Percentiles rank a stretch among this genome's conserved stretches.
phyloP scores from a whole-genome alignment of 1,140 invertebrate genomes.

The Belonocnema kinseyi region DNA sequence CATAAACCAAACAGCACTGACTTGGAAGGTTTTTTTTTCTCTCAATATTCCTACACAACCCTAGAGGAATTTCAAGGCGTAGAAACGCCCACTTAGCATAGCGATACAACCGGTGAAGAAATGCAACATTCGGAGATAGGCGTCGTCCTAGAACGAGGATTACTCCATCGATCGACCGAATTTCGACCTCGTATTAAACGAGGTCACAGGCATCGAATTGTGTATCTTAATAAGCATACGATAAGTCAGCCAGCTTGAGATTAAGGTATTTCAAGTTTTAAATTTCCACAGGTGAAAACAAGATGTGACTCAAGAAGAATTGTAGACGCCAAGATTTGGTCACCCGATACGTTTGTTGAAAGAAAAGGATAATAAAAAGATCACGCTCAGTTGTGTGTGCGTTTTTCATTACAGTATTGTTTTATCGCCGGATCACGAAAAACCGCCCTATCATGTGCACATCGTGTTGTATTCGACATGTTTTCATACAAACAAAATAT shows the following conservation, averaged over 20 bases:
- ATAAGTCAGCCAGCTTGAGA: slow-evolving; percentile 10
- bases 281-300: neutral
- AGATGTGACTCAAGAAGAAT: neutral
- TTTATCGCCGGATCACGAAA: neutral
- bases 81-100: slow-evolving; percentile 1
- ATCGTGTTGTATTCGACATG: neutral
- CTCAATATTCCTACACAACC: no score
- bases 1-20: neutral
- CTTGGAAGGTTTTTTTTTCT: no score
- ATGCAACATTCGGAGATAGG: slow-evolving; percentile 40
- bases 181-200: slow-evolving; percentile 52
- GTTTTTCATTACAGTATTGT: neutral
- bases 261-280: neutral
- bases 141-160: slow-evolving; percentile 49
- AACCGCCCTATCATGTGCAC: slow-evolving; percentile 24
- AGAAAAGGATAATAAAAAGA: neutral
- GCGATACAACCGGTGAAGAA: slow-evolving; percentile 6
- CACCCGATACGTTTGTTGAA: neutral
- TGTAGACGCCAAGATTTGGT: neutral
- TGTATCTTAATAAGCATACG: slow-evolving; percentile 31
- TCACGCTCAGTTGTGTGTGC: neutral
- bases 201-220: slow-evolving; percentile 54
- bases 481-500: slow-evolving; percentile 20
- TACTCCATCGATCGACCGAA: slow-evolving; percentile 57
- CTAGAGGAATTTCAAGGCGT: neutral